A percentile compares a stretch with the other conserved stretches of the same genome.
These are phyloP conservation scores for Drosophila kepulauana DNA, from an alignment of 1,140 invertebrate genomes.

Conservation along the genomic window DNA sequence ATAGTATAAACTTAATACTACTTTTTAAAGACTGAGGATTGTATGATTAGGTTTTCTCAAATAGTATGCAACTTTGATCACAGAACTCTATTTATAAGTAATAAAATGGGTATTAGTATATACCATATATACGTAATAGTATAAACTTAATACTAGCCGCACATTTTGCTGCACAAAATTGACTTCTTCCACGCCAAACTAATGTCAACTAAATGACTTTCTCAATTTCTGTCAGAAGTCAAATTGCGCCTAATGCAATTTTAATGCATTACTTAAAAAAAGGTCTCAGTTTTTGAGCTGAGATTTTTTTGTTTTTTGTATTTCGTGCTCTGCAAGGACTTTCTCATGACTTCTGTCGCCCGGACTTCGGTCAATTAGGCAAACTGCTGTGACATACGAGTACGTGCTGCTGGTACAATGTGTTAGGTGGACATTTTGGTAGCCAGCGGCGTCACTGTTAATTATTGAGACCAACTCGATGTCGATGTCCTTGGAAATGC, in stretches of 20 bases:
- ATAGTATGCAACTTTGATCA: no score
- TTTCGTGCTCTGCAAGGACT: conserved; percentile 17
- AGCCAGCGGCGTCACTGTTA: conserved; percentile 34
- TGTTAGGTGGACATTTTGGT: conserved; percentile 24
- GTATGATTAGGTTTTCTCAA: no score
- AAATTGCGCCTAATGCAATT: conserved; percentile 6
- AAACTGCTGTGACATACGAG: conserved; percentile 24
- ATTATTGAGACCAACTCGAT: conserved; percentile 23
- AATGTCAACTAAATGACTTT: conserved; percentile 11
- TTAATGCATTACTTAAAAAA: conserved; percentile 21
- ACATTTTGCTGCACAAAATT: no score
- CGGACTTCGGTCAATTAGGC: conserved; percentile 41
- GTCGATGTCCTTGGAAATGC: conserved; percentile 24
- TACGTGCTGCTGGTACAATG: conserved; percentile 34
- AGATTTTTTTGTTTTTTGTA: neutral
- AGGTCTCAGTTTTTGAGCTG: neutral
- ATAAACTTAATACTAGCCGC: no score
- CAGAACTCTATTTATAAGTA: no score
- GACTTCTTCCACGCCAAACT: neutral
- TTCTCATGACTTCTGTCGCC: conserved; percentile 46
- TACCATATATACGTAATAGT: no score
- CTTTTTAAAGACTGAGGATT: no score
- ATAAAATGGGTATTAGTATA: no score
- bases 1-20: no score
- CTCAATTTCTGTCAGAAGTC: neutral